A percentile compares a stretch with the other conserved stretches of the same genome.
Evolutionary conservation across 1,140 invertebrate genomes (phyloP).

Genomic region (Lycorma delicatula): DNA sequence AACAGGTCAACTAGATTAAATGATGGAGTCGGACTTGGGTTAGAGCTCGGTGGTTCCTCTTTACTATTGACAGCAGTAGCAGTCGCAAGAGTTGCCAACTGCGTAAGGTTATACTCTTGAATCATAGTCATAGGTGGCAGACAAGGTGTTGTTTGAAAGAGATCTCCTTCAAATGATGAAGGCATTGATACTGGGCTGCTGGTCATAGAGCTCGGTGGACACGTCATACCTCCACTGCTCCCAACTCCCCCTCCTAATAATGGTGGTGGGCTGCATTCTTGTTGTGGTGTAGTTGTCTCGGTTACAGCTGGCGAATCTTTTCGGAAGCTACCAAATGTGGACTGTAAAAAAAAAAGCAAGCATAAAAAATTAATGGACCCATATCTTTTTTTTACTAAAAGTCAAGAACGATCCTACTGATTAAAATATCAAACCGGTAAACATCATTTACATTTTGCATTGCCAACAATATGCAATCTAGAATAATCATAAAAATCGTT

Average conservation of each 20-base stretch:
- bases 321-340: constrained; percentile 50
- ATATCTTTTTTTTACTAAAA: no score
- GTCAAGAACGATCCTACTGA: no score
- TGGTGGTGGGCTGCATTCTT: constrained; percentile 15
- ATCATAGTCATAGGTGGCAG: constrained; percentile 45
- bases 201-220: constrained; percentile 42
- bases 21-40: constrained; percentile 53
- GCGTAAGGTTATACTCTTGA: constrained; percentile 74
- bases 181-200: constrained; percentile 61
- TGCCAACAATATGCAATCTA: no score
- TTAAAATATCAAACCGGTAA: no score
- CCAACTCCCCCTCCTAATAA: constrained; percentile 13
- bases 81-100: constrained; percentile 62
- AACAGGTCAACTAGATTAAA: constrained; percentile 67
- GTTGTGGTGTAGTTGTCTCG: constrained; percentile 11
- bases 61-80: constrained; percentile 31
- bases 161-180: constrained; percentile 67
- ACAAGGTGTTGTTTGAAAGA: constrained; percentile 33
- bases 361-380: no score
- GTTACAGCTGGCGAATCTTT: constrained; percentile 6
- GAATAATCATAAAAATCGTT: no score
- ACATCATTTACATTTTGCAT: no score
- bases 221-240: constrained; percentile 21
- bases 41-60: constrained; percentile 47
- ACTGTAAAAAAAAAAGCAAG: constrained; percentile 38